Percentiles rank a stretch among this genome's conserved stretches.
phyloP scores from a whole-genome alignment of 2,113 vertebrate species.

The Cynoglossus semilaevis region DNA sequence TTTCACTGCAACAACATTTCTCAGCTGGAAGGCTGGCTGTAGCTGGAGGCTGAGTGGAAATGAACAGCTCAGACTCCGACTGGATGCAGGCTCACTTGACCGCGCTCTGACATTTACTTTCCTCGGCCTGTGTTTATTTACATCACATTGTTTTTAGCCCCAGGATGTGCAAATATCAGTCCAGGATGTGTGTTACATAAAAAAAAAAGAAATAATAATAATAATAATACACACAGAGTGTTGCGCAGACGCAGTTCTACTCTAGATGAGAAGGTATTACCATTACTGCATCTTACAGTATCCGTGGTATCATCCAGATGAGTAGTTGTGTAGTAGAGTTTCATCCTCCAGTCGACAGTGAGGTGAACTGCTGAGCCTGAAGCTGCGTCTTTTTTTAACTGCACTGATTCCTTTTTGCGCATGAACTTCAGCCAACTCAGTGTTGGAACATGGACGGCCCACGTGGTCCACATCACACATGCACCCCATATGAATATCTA shows the following conservation, averaged over 20 bases:
- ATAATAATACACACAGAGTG: background rate
- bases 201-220: conserved; percentile 24
- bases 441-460: background rate
- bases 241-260: too few relatives aligned
- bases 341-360: too few relatives aligned
- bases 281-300: too few relatives aligned
- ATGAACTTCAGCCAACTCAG: conserved; percentile 43
- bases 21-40: conserved; percentile 38
- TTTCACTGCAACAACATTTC: conserved; percentile 39
- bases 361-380: conserved; percentile 34
- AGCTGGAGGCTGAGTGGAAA: conserved; percentile 45
- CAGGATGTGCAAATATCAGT: conserved; percentile 13
- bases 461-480: too few relatives aligned
- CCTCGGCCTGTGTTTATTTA: conserved; percentile 33
- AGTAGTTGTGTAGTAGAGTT: too few relatives aligned
- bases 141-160: conserved; percentile 24
- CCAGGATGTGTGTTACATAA: conserved; percentile 9
- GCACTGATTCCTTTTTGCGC: conserved; percentile 35
- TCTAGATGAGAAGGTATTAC: too few relatives aligned
- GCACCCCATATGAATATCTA: too few relatives aligned
- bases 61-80: conserved; percentile 24
- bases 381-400: conserved; percentile 39
- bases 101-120: conserved; percentile 5
- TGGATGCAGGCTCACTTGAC: too few relatives aligned
- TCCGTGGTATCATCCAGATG: too few relatives aligned